phyloP scores from a whole-genome alignment of 2,888 invertebrate genomes.

The Lepidocyrtoides sp. region DNA sequence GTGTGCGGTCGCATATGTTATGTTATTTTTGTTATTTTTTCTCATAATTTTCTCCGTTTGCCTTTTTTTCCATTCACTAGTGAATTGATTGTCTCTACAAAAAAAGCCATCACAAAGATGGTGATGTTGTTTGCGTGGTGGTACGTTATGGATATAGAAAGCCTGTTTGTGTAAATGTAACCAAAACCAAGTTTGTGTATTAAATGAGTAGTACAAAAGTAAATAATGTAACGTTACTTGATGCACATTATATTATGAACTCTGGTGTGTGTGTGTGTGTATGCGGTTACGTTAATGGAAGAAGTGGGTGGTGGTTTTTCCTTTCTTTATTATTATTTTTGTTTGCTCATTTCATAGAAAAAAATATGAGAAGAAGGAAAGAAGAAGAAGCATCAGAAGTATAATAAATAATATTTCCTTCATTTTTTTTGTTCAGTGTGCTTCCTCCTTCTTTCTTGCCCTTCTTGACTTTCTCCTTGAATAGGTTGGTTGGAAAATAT shows the following conservation, averaged over 20 bases:
- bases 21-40: not conserved
- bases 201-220: conserved; percentile 18
- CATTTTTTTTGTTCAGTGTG: not conserved
- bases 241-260: conserved; percentile 22
- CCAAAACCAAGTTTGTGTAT: conserved; percentile 2
- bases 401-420: conserved; percentile 71
- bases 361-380: conserved; percentile 75
- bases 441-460: conserved; percentile 11
- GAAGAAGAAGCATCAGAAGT: conserved; percentile 67
- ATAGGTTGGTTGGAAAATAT: not conserved
- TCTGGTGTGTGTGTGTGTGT: conserved; percentile 26
- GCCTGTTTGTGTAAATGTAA: not conserved
- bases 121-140: not conserved
- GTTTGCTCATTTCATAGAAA: conserved; percentile 83
- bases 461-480: conserved; percentile 58
- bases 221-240: conserved; percentile 31
- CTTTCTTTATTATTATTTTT: conserved; percentile 60
- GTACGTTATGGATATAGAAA: not conserved
- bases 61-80: conserved; percentile 6
- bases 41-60: conserved; percentile 7
- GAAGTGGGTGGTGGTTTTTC: conserved; percentile 82
- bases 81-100: conserved; percentile 58
- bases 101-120: not conserved
- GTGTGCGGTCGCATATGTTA: conserved; percentile 38
- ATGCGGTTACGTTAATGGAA: conserved; percentile 70